Evolutionary conservation across 2,888 invertebrate genomes (phyloP), one percentile per base, ranked within the genome.

Genomic region (Abrostola tripartita): DNA sequence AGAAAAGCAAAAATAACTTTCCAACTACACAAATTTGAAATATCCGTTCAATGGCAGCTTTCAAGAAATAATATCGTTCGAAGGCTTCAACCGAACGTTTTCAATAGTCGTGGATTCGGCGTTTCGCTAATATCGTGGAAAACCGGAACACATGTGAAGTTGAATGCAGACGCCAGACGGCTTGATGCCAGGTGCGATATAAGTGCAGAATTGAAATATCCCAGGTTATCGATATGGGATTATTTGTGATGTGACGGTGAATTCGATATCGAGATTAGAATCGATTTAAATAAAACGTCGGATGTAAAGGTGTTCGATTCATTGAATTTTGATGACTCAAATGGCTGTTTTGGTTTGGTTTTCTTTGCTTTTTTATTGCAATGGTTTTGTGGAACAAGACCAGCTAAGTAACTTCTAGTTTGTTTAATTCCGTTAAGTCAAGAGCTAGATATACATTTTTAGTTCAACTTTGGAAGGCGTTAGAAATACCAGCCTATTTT

Each of bases 161-260:
- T 62, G 66, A 60, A 63, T 55, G 42, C 6, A 41, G 14, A 12
- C 37, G 47, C 42, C 2, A 35, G 12, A 12, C 24, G 44, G 42
- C 47, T 37, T 9, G 61, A 59, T 35, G 53, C 40, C 61, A 69
- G 65, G 68, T 68, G 68, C 35, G 55, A 59, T 61, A 65, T 68
- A 61, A 61, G 52, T 61, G 50, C 44, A 24, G 40, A 58, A 44
- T 41, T 61, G 61, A 61, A 53, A 68, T 64, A 61, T 68, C 57
- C 51, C 35, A 52, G 57, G 63, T 49, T 47, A 54, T 60, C 53
- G 50, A 11, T 52, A 40, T 8, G 47, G 40, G 55, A 49, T 59
- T 65, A 52, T 60, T 53, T 61, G 51, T 42, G 59, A 38, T 51
- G 51, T 40, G 42, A 9, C 36, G 52, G 37, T 49, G 37, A 11